These are phyloP conservation scores for Eurystomus glaucurus DNA, from an alignment of 2,797 vertebrate genomes.

Conservation along the genomic window DNA sequence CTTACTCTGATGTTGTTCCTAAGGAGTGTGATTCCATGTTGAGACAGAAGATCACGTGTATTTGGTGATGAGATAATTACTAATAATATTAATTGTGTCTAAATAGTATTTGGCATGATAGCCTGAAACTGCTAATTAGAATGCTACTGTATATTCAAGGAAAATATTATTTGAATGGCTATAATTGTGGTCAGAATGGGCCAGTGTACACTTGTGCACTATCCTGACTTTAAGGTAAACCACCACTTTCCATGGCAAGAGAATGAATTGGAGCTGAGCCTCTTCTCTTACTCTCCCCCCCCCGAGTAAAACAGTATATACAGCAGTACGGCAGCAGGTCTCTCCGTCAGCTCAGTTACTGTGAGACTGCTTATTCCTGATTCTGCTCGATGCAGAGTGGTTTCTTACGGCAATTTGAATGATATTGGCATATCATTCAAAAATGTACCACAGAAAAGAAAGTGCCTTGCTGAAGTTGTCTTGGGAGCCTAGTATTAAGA, in stretches of 20 bases:
- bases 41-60: background rate
- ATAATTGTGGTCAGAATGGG: background rate
- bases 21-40: background rate
- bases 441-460: background rate
- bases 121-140: background rate
- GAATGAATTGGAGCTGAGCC: background rate
- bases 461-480: background rate
- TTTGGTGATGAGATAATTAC: background rate
- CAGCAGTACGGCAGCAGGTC: background rate
- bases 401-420: rapidly evolving
- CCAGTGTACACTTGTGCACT: background rate
- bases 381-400: background rate
- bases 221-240: background rate
- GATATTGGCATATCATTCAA: background rate
- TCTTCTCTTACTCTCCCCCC: background rate
- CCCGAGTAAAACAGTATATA: rapidly evolving
- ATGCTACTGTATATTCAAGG: background rate
- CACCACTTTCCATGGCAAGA: background rate
- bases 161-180: background rate
- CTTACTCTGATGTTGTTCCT: background rate
- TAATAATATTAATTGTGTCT: background rate
- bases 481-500: background rate
- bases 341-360: background rate
- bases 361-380: background rate
- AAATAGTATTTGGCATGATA: background rate